phyloP scores from a whole-genome alignment of 2,113 vertebrate species.

The Xyrauchen texanus region DNA sequence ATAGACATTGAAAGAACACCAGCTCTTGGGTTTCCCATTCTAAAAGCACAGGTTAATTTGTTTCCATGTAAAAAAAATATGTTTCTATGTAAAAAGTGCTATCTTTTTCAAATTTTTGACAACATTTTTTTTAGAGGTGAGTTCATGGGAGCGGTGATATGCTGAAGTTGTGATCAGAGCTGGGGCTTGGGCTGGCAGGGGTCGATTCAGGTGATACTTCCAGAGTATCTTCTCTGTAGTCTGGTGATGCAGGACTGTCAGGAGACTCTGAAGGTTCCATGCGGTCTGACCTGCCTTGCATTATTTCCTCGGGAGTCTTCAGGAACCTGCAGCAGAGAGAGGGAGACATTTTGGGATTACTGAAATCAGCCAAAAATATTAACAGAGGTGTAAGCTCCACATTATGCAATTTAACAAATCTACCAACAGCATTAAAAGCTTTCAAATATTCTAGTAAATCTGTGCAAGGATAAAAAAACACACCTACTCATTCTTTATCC shows the following conservation, averaged over 20 bases:
- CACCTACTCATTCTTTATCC: too few species aligned
- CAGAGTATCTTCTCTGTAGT: constrained; percentile 68
- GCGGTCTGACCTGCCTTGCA: constrained; percentile 64
- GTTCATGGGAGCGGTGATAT: constrained; percentile 47
- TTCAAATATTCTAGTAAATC: neutral
- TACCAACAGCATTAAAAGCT: neutral
- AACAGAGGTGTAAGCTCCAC: neutral
- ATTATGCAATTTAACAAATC: neutral
- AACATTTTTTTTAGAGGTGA: neutral
- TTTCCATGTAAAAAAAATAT: too few species aligned
- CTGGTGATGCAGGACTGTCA: constrained; percentile 58
- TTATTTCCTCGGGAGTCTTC: constrained; percentile 79
- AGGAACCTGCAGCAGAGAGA: constrained; percentile 75
- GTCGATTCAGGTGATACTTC: constrained; percentile 67
- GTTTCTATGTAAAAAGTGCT: too few species aligned
- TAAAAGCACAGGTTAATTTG: too few species aligned
- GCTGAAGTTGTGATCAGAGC: constrained; percentile 41
- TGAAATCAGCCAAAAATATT: neutral
- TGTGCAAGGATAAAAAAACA: too few species aligned
- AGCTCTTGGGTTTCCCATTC: too few species aligned
- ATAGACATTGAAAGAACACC: too few species aligned
- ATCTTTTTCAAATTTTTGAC: too few species aligned
- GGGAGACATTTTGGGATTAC: neutral
- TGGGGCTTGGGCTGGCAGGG: constrained; percentile 63
- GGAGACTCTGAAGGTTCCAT: constrained; percentile 65